These are phyloP conservation scores for Zosterops hypoxanthus DNA, from an alignment of 2,113 vertebrate genomes.

Conservation along the genomic window DNA sequence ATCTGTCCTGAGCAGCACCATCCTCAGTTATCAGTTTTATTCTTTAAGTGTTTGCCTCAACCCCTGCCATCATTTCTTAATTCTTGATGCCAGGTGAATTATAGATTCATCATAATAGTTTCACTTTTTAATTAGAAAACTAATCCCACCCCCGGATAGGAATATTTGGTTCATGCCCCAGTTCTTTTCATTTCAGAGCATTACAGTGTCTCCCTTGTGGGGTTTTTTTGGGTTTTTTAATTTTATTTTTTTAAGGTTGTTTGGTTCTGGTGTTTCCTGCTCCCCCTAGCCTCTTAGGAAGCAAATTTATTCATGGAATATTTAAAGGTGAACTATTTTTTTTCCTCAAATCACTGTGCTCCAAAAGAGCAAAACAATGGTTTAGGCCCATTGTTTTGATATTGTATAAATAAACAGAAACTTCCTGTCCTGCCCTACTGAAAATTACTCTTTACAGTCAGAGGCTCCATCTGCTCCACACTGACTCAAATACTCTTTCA, in stretches of 20 bases:
- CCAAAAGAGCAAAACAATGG: not conserved
- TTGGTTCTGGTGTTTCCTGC: not conserved
- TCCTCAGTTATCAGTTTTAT: not conserved
- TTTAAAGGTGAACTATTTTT: not conserved
- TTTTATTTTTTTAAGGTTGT: fast-evolving
- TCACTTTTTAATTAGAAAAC: not conserved
- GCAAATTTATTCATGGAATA: not conserved
- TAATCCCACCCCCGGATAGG: not conserved
- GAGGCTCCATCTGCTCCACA: not conserved
- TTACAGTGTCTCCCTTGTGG: not conserved
- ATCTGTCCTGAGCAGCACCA: not conserved
- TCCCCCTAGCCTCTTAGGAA: not conserved
- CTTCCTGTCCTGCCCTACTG: not conserved
- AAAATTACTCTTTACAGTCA: not conserved
- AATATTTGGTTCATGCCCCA: not conserved
- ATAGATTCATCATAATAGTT: not conserved
- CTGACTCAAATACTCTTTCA: not conserved
- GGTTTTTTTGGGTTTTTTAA: not conserved
- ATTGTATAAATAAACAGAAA: not conserved
- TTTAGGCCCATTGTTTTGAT: not conserved
- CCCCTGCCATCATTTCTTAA: not conserved
- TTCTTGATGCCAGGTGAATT: not conserved
- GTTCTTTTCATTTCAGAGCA: not conserved
- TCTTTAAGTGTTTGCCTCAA: not conserved
- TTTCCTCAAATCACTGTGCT: not conserved